Percentiles rank a stretch among this genome's conserved stretches.
These are phyloP conservation scores for Drosophila willistoni DNA, from an alignment of 1,140 invertebrate species.

Conservation along the genomic window DNA sequence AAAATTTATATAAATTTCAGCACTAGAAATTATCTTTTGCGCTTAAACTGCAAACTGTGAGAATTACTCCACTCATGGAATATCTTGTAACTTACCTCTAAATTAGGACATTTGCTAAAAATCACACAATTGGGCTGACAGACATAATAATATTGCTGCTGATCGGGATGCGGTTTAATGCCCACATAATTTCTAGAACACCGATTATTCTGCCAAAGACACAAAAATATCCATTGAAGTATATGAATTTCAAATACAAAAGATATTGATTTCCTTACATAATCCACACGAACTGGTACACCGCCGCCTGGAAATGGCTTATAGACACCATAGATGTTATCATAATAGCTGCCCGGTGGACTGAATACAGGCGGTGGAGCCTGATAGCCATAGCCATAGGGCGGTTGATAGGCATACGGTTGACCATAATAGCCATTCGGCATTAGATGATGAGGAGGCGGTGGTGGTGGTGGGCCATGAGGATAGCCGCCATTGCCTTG, in stretches of 20 bases:
- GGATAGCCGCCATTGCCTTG: slow-evolving; percentile 26
- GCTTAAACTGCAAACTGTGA: too few species aligned
- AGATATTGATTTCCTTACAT: slow-evolving; percentile 49
- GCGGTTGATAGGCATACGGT: slow-evolving; percentile 41
- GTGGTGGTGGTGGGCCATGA: slow-evolving; percentile 17
- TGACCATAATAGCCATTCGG: slow-evolving; percentile 41
- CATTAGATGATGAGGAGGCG: slow-evolving; percentile 27
- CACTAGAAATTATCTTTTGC: too few species aligned
- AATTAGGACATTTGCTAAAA: slow-evolving; percentile 76
- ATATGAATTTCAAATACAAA: background rate
- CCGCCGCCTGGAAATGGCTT: slow-evolving; percentile 79
- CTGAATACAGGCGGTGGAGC: slow-evolving; percentile 37
- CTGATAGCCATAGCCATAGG: slow-evolving; percentile 57
- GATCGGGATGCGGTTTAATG: slow-evolving; percentile 78
- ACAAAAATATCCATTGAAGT: background rate
- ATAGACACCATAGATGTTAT: slow-evolving; percentile 61
- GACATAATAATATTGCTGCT: slow-evolving; percentile 81
- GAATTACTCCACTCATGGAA: too few species aligned
- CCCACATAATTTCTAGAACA: slow-evolving; percentile 78
- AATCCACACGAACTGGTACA: slow-evolving; percentile 68
- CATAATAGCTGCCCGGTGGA: slow-evolving; percentile 59
- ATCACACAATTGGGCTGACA: slow-evolving; percentile 77
- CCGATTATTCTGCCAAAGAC: slow-evolving; percentile 62
- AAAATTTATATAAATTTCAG: too few species aligned
- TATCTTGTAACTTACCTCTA: slow-evolving; percentile 49